Percentiles rank a stretch among this genome's conserved stretches.
phyloP scores from a whole-genome alignment of 1,140 invertebrate species.

The Lordiphosa collinella region DNA sequence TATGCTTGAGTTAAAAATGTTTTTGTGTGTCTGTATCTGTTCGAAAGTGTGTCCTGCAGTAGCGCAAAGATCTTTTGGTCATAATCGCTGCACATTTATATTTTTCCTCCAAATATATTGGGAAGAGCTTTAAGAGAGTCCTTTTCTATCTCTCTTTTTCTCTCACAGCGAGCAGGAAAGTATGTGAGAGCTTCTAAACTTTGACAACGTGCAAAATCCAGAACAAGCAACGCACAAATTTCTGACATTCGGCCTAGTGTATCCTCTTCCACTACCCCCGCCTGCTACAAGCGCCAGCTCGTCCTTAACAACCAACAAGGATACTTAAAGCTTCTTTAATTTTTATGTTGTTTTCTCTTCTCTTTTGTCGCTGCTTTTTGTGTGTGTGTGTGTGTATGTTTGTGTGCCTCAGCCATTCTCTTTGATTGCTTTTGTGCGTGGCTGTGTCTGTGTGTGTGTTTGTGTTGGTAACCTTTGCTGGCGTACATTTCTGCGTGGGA shows the following conservation, averaged over 20 bases:
- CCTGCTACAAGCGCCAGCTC: not conserved
- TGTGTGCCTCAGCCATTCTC: constrained; percentile 15
- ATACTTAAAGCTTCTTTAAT: constrained; percentile 78
- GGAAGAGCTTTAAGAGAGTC: constrained; percentile 49
- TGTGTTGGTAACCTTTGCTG: constrained; percentile 68
- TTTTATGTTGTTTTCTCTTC: constrained; percentile 77
- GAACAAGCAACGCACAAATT: constrained; percentile 35
- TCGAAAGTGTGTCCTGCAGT: constrained; percentile 22
- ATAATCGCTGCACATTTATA: constrained; percentile 72
- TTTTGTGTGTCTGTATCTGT: constrained; percentile 20
- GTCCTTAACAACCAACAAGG: constrained; percentile 22
- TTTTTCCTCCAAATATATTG: constrained; percentile 44
- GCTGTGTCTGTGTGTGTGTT: constrained; percentile 21
- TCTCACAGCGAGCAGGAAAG: constrained; percentile 9
- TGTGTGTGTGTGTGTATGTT: constrained; percentile 29
- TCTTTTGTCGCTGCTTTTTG: constrained; percentile 48
- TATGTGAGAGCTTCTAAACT: constrained; percentile 65
- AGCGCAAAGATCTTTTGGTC: constrained; percentile 56
- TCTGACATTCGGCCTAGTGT: constrained; percentile 13
- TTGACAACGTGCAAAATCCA: constrained; percentile 57
- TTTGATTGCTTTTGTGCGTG: constrained; percentile 12
- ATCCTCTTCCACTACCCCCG: not conserved
- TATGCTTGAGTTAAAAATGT: not conserved
- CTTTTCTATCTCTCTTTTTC: no score
- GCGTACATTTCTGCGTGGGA: constrained; percentile 71